These are phyloP conservation scores for Caenorhabditis sp. DNA, from an alignment of 2,888 invertebrate genomes.

Conservation along the genomic window DNA sequence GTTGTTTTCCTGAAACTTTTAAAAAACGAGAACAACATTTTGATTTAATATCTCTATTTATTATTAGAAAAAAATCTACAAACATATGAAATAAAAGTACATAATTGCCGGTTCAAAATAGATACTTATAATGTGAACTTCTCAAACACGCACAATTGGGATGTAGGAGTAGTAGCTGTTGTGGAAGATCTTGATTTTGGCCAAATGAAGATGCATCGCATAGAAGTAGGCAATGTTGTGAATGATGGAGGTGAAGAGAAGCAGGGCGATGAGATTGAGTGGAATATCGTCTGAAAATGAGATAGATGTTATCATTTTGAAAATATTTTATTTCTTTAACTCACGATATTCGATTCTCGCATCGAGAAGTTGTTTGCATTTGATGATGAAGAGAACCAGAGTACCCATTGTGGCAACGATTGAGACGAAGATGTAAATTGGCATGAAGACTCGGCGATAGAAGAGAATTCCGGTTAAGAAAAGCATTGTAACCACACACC, in stretches of 20 bases:
- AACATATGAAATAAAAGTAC: background rate
- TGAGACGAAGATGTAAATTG: constrained; percentile 25
- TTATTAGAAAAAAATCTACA: background rate
- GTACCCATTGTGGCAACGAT: constrained; percentile 29
- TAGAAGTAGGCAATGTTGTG: constrained; percentile 31
- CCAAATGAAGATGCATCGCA: constrained; percentile 18
- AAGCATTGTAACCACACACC: constrained; percentile 16
- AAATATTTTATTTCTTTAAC: background rate
- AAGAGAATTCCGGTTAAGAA: constrained; percentile 16
- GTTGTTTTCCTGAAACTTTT: background rate
- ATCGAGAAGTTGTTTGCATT: constrained; percentile 22
- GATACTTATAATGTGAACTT: background rate
- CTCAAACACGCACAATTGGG: background rate
- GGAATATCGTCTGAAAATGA: constrained; percentile 30
- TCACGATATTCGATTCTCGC: constrained; percentile 19
- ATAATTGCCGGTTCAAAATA: background rate
- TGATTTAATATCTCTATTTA: background rate
- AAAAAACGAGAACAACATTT: background rate
- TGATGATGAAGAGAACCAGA: constrained; percentile 18
- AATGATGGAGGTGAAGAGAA: constrained; percentile 20
- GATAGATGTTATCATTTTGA: too few relatives aligned
- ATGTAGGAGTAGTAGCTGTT: background rate
- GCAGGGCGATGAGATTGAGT: constrained; percentile 28
- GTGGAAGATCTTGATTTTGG: background rate
- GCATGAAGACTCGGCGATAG: constrained; percentile 33